Conservation (phyloP, 2,113 vertebrate species). For the Arizona elegans region DNA sequence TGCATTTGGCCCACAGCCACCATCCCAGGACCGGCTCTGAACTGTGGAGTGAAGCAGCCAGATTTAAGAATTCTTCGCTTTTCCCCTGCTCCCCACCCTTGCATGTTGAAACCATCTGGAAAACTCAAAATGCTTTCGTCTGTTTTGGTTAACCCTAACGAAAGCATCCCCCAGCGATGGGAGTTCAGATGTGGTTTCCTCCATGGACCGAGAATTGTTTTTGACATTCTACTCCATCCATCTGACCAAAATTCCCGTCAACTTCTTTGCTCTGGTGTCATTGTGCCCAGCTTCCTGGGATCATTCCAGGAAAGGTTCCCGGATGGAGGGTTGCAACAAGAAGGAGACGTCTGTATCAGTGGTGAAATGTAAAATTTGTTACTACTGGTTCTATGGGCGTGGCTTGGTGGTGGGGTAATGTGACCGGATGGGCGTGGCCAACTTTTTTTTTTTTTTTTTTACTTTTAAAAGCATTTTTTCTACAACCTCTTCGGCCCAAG, state of each 20-base stretch:
- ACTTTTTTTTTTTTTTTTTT: too few species aligned
- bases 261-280: not conserved
- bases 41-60: not conserved
- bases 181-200: not conserved
- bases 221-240: not conserved
- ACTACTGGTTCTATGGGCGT: too few species aligned
- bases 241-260: not conserved
- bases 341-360: not conserved
- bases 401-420: too few species aligned
- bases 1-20: not conserved
- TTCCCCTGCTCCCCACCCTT: not conserved
- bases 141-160: not conserved
- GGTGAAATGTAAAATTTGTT: too few species aligned
- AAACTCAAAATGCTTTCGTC: not conserved
- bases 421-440: too few species aligned
- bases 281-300: not conserved
- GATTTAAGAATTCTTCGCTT: not conserved
- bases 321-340: not conserved
- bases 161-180: not conserved
- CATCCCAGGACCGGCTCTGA: not conserved
- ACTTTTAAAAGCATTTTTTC: too few species aligned
- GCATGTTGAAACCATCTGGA: not conserved
- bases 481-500: too few species aligned
- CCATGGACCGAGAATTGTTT: not conserved
- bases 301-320: not conserved